phyloP scores from a whole-genome alignment of 2,888 invertebrate genomes.

The Elgonia sp. region DNA sequence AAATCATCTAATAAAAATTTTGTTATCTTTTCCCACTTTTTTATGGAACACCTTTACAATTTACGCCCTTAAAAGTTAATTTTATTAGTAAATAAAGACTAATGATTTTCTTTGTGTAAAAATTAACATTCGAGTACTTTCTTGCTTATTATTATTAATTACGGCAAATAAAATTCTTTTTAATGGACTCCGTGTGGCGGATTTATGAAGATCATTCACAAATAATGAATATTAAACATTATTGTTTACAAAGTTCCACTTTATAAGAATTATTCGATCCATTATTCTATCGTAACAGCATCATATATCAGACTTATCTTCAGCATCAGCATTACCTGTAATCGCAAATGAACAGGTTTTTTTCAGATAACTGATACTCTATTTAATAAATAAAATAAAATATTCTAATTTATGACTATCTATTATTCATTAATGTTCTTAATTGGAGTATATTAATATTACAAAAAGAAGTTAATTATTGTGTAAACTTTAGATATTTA shows the following conservation, averaged over 20 bases:
- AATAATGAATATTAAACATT: conserved; percentile 26
- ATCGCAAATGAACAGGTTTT: background rate
- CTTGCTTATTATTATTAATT: no score
- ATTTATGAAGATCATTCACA: background rate
- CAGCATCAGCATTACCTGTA: conserved; percentile 3
- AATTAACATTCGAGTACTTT: no score
- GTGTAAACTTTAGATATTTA: no score
- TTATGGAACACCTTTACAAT: no score
- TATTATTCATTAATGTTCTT: conserved; percentile 23
- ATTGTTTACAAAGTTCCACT: conserved; percentile 24
- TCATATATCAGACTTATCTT: conserved; percentile 29
- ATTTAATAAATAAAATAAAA: conserved; percentile 18
- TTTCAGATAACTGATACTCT: conserved; percentile 5
- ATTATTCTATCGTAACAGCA: conserved; percentile 1
- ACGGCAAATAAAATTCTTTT: no score
- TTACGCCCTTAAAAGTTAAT: no score
- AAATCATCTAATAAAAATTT: conserved; percentile 26
- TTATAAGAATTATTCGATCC: background rate
- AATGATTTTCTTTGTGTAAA: no score
- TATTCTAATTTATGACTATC: conserved; percentile 34
- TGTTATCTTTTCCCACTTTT: background rate
- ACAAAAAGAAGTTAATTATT: background rate
- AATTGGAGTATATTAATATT: conserved; percentile 24
- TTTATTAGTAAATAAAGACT: no score
- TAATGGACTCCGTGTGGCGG: no score